Evolutionary conservation across 2,113 vertebrate species (phyloP), one percentile per base, ranked within the genome.

Genomic region (Loxodonta africana): DNA sequence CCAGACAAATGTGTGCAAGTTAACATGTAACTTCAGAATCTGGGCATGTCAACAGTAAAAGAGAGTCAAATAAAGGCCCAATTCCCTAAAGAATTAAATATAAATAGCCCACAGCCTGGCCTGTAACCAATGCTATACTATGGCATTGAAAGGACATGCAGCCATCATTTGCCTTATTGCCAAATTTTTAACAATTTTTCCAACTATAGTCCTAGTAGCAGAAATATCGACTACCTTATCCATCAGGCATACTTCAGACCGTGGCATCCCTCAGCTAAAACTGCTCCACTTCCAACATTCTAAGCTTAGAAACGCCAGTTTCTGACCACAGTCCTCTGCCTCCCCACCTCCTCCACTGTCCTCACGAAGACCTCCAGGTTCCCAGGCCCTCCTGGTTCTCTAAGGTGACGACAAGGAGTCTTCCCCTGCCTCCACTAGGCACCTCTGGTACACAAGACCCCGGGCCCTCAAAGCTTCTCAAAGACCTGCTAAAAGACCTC

Each of bases 91-190:
- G 90, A 80, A 14, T 3, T 14, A 37, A 73, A 46, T 26, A 53
- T 80, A 87, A 90, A 83, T 73, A 46, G 44, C 46, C 65, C 23
- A 18, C 0, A 0, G 30, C 62, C 67, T 25, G 33, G 80, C 76
- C 81, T 7, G 33, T 11, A 8, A 5, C 15, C 5, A 21, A 74
- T 30, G 65, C 73, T 18, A 5, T 2, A 3, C 37, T 3, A 5
- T 57, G 51, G 71, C 69, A 23, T 1, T 80, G 44, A 23, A 78
- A 76, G 90, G 63, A 62, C 71, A 0, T 0, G 0, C 2, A 9
- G n/a, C 12, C 8, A 1, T 44, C 8, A 4, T 23, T 41, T 2
- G 28, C 80, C 44, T 57, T 17, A 26, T 9, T 63, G 74, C 77
- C 62, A 11, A n/a, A 48, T 28, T 62, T 65, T 46, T 69, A 2